Percentiles rank a stretch among this genome's conserved stretches.
phyloP scores from a whole-genome alignment of 2,113 vertebrate genomes.

The Peromyscus maniculatus region DNA sequence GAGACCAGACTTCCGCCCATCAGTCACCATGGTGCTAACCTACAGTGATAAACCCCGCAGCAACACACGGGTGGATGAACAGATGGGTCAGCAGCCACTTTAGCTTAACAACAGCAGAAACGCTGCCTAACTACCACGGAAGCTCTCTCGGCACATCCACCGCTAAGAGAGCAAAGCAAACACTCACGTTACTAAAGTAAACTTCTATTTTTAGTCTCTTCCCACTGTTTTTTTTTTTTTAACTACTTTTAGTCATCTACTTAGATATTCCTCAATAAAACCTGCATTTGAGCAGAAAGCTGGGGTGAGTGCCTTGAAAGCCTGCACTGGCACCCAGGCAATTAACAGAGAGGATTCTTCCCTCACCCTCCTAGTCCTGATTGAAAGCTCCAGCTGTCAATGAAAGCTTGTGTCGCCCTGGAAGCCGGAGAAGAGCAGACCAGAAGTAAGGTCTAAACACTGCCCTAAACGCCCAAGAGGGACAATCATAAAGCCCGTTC shows the following conservation, averaged over 20 bases:
- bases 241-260: constrained; percentile 25
- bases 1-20: background rate
- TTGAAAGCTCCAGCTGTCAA: background rate
- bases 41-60: constrained; percentile 34
- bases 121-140: constrained; percentile 29
- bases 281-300: background rate
- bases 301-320: background rate
- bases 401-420: constrained; percentile 46
- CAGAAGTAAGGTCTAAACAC: background rate
- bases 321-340: background rate
- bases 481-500: background rate
- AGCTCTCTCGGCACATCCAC: background rate
- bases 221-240: background rate
- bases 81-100: constrained; percentile 63
- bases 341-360: background rate
- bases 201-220: constrained; percentile 39
- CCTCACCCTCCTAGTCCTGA: background rate
- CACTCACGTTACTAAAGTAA: background rate
- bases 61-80: constrained; percentile 1
- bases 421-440: constrained; percentile 39
- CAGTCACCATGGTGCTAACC: constrained; percentile 29
- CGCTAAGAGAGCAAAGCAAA: constrained; percentile 48
- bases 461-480: background rate
- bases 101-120: constrained; percentile 43
- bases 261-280: constrained; percentile 15